Base-by-base conservation (phyloP, 2,113 vertebrate species). In the Urocitellus parryii region DNA sequence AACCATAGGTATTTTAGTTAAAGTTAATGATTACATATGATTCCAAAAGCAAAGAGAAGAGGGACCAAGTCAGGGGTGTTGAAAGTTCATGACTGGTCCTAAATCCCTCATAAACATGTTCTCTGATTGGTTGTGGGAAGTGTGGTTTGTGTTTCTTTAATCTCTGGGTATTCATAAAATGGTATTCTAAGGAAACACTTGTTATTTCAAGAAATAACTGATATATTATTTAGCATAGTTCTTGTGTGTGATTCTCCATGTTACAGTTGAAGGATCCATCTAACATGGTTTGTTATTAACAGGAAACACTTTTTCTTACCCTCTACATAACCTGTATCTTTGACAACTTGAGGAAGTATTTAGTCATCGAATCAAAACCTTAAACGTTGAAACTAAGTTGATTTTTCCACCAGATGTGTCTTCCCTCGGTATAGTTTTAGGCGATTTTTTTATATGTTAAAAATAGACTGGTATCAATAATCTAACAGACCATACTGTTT, bases 161-260 rank as follows among this genome's bases (percentile, higher is more conserved):
- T 98, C 97, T 98, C 97, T 88, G 90, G 96, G 80, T 97, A 95
- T 97, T 98, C 95, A 97, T 98, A 97, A 98, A 98, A 97, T 39
- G 51, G 4, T 70, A 72, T 93, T 98, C 98, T 96, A 96, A 98
- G 76, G 91, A 61, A 97, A 53, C 12, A 97, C 37, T 97, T 98
- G 88, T 84, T 96, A 96, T 98, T 98, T 97, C 92, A 96, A 97
- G 96, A 95, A 68, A 29, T 65, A 0, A 96, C 81, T 95, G 63
- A 88, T 95, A 97, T 3, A 68, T 90, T 92, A 88, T 91, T 96
- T 96, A 94, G 29, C 6, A 61, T 53, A 73, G 76, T 32, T 97
- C 65, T 68, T 96, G 83, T 39, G 24, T 80, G 92, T 72, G 10
- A 2, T 61, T 81, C 83, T 98, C 91, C 90, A 90, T 61, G 82